These are phyloP conservation scores for Thomomys bottae DNA, from an alignment of 2,113 vertebrate genomes.

Conservation along the genomic window DNA sequence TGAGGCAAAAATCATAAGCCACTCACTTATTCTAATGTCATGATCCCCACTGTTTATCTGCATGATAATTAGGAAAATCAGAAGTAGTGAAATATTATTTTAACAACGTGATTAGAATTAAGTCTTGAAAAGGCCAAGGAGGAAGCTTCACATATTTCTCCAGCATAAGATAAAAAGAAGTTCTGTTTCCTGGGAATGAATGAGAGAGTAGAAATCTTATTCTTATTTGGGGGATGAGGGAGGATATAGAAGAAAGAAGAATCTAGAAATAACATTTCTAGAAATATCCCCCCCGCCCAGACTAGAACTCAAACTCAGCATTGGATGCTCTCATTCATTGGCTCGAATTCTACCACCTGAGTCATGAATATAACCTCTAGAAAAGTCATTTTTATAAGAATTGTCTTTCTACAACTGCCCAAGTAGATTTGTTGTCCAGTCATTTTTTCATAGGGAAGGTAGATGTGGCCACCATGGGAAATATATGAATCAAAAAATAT, in stretches of 20 bases:
- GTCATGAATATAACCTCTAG: no score
- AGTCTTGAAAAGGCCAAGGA: constrained; percentile 36
- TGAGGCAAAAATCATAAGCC: constrained; percentile 83
- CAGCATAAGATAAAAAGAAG: neutral
- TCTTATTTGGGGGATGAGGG: rapidly evolving
- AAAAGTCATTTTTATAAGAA: neutral
- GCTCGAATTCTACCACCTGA: no score
- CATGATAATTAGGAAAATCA: constrained; percentile 87
- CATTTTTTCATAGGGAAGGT: neutral
- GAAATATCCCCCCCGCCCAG: no score
- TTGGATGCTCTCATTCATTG: no score
- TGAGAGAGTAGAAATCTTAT: neutral
- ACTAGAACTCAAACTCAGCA: no score
- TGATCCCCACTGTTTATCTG: constrained; percentile 87
- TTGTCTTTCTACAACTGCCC: neutral
- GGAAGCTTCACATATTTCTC: neutral
- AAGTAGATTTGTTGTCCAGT: neutral
- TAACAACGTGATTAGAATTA: constrained; percentile 78
- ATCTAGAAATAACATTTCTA: neutral
- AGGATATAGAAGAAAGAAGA: neutral
- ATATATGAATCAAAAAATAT: neutral
- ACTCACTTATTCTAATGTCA: constrained; percentile 86
- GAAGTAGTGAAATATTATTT: constrained; percentile 79
- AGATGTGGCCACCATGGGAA: neutral
- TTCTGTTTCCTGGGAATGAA: neutral